These are phyloP conservation scores for Tragelaphus scriptus DNA, from an alignment of 2,113 vertebrate species.

Conservation along the genomic window DNA sequence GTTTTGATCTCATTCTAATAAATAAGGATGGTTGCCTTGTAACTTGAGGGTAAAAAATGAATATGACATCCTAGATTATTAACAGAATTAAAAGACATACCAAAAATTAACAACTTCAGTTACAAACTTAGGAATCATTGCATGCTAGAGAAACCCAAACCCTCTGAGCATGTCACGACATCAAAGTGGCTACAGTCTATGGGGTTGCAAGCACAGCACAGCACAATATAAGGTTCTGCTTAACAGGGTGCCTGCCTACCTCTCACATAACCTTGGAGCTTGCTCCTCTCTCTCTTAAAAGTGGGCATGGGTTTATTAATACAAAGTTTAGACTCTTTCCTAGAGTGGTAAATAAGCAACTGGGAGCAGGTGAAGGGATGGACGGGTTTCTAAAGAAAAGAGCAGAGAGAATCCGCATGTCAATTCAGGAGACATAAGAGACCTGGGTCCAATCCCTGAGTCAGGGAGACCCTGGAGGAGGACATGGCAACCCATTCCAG, in stretches of 20 bases:
- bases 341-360: background rate
- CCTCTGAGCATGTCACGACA: background rate
- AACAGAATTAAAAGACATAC: background rate
- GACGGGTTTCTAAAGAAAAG: background rate
- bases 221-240: background rate
- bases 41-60: background rate
- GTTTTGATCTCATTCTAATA: background rate
- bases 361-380: background rate
- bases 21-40: background rate
- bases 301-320: background rate
- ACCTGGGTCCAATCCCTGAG: background rate
- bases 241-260: accelerated
- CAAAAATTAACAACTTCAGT: background rate
- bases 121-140: background rate
- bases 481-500: background rate
- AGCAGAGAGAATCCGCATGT: background rate
- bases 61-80: background rate
- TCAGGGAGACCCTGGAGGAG: background rate
- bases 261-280: too few species aligned
- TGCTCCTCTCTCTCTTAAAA: background rate
- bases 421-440: background rate
- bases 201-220: background rate
- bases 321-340: background rate
- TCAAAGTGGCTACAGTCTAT: background rate
- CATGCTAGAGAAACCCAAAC: background rate